Conservation (phyloP, 1,140 invertebrate species). For the Aporrectodea caliginosa region DNA sequence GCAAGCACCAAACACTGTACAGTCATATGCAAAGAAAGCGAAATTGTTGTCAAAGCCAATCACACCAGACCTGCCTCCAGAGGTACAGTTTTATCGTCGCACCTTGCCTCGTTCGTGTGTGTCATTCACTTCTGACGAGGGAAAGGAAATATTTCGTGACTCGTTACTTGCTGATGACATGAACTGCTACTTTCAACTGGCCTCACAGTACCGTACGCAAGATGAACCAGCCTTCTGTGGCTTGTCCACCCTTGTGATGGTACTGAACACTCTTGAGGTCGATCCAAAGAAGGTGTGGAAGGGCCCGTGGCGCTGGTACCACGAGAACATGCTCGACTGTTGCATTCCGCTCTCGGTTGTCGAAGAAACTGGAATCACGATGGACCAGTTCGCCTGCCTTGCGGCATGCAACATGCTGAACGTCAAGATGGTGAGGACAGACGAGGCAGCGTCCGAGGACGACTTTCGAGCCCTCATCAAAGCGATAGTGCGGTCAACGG, state of each 20-base stretch:
- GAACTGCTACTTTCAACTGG: conserved; percentile 50
- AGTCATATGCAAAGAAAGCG: not conserved
- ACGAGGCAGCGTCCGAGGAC: conserved; percentile 28
- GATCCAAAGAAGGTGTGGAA: conserved; percentile 54
- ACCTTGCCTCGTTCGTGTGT: conserved; percentile 49
- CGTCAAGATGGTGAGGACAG: conserved; percentile 19
- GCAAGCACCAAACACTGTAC: too few species aligned
- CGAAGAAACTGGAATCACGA: conserved; percentile 44
- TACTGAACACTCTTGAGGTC: conserved; percentile 52
- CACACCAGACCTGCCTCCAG: not conserved
- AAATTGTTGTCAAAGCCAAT: not conserved
- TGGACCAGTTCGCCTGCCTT: conserved; percentile 49
- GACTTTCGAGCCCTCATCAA: conserved; percentile 39
- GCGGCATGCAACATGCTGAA: conserved; percentile 45
- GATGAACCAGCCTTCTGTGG: conserved; percentile 56
- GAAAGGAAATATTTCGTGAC: conserved; percentile 49
- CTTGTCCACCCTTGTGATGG: conserved; percentile 52
- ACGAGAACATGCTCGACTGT: conserved; percentile 55
- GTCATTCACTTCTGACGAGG: conserved; percentile 47
- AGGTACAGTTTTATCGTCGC: conserved; percentile 45
- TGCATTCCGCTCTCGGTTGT: conserved; percentile 44
- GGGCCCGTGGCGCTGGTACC: conserved; percentile 54
- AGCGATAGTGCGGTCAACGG: conserved; percentile 35
- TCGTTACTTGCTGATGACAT: conserved; percentile 44
- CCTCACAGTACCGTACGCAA: conserved; percentile 53